Percentiles rank a stretch among this genome's conserved stretches.
These are phyloP conservation scores for Bombus soroeensis DNA, from an alignment of 1,140 invertebrate species.

Conservation along the genomic window DNA sequence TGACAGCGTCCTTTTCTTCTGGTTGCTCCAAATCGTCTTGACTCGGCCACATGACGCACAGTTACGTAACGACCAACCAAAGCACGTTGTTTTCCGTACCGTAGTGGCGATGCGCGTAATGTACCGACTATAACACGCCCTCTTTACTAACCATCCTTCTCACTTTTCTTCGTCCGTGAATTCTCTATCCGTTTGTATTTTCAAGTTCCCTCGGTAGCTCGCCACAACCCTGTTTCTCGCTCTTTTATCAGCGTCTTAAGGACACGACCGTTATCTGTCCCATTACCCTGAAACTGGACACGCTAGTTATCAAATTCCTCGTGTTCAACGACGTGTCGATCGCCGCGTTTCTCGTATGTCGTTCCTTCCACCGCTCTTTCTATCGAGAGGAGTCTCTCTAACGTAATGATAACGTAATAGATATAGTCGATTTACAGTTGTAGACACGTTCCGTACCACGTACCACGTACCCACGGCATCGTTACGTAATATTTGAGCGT, in stretches of 20 bases:
- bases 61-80: constrained; percentile 38
- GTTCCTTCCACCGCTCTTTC: not conserved
- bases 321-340: constrained; percentile 45
- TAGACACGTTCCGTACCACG: not conserved
- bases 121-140: not conserved
- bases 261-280: constrained; percentile 72
- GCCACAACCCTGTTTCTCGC: not conserved
- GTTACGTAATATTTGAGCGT: not conserved
- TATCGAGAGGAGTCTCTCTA: not conserved
- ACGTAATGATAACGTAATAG: not conserved
- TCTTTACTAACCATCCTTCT: not conserved
- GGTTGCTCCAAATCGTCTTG: constrained; percentile 33
- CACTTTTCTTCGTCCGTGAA: not conserved
- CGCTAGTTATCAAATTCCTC: constrained; percentile 65
- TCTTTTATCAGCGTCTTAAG: constrained; percentile 29
- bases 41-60: constrained; percentile 40
- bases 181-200: not conserved
- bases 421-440: not conserved
- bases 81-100: not conserved
- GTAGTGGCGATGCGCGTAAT: not conserved
- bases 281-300: constrained; percentile 71
- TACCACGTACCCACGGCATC: not conserved
- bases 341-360: not conserved
- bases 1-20: constrained; percentile 12
- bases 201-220: too few relatives aligned